Evolutionary conservation across 2,113 vertebrate species (phyloP).

Genomic region (Proterorhinus semilunaris): DNA sequence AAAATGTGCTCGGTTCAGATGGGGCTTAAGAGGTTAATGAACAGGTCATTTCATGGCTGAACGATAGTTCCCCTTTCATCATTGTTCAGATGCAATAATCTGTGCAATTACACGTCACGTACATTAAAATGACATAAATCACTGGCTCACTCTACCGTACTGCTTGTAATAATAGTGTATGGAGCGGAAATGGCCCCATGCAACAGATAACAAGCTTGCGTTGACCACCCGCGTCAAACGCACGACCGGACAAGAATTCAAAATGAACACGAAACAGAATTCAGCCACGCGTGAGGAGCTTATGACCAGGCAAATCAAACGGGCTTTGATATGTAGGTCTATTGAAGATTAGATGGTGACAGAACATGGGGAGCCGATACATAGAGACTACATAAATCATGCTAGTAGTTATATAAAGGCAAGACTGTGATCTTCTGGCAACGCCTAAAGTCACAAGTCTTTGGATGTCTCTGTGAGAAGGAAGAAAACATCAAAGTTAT

Average conservation of each 20-base stretch:
- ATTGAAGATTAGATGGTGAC: neutral
- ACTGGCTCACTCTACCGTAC: neutral
- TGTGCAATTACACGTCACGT: slow-evolving; percentile 2
- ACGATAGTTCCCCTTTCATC: slow-evolving; percentile 23
- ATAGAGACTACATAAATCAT: neutral
- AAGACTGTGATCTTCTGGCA: neutral
- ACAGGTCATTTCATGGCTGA: slow-evolving; percentile 23
- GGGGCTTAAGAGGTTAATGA: too few relatives aligned
- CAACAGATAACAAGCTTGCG: neutral
- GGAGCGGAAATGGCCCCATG: neutral
- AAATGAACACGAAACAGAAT: slow-evolving; percentile 13
- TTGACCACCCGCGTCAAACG: slow-evolving; percentile 13
- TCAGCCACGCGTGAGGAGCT: neutral
- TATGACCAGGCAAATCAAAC: slow-evolving; percentile 10
- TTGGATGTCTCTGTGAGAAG: neutral
- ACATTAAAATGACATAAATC: neutral
- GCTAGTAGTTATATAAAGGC: neutral
- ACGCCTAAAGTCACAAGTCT: neutral
- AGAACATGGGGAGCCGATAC: neutral
- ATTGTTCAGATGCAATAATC: slow-evolving; percentile 6
- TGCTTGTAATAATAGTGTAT: neutral
- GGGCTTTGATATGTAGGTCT: slow-evolving; percentile 4
- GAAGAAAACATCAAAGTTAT: neutral
- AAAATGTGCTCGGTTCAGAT: too few relatives aligned
- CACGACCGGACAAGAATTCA: neutral